Percentiles rank a stretch among this genome's conserved stretches.
Evolutionary conservation across 2,797 vertebrate genomes (phyloP).

Genomic region (Melanotaenia maccullochi): DNA sequence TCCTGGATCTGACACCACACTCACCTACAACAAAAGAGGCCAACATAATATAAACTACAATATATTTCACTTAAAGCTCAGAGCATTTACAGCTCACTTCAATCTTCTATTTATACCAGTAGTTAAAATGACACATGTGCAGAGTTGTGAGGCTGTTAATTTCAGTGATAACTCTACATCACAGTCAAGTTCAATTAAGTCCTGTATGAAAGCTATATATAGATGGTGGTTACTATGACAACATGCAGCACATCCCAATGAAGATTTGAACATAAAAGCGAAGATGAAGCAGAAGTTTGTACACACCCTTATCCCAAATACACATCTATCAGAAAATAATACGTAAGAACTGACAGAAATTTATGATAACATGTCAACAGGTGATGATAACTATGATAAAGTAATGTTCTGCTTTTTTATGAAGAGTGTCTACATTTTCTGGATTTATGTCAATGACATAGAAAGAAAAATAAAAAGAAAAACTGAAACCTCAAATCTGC

Average conservation of each 20-base stretch:
- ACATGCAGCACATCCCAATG: slow-evolving; percentile 53
- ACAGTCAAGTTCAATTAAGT: slow-evolving; percentile 72
- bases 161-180: slow-evolving; percentile 49
- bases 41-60: neutral
- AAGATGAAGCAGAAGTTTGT: slow-evolving; percentile 22
- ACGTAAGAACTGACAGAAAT: neutral
- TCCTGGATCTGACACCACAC: slow-evolving; percentile 96
- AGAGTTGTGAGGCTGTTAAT: slow-evolving; percentile 13
- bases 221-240: slow-evolving; percentile 77
- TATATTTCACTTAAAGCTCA: neutral
- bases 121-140: slow-evolving; percentile 1
- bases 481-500: neutral
- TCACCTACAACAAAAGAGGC: slow-evolving; percentile 83
- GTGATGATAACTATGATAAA: neutral
- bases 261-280: slow-evolving; percentile 49
- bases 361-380: neutral
- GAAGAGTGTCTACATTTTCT: neutral
- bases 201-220: slow-evolving; percentile 75
- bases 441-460: neutral
- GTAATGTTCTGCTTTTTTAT: neutral
- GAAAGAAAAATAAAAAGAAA: neutral
- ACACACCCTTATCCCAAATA: slow-evolving; percentile 10
- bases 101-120: neutral
- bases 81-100: neutral
- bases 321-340: neutral